These are phyloP conservation scores for Camponotus floridanus DNA, from an alignment of 1,140 invertebrate species.

Conservation along the genomic window DNA sequence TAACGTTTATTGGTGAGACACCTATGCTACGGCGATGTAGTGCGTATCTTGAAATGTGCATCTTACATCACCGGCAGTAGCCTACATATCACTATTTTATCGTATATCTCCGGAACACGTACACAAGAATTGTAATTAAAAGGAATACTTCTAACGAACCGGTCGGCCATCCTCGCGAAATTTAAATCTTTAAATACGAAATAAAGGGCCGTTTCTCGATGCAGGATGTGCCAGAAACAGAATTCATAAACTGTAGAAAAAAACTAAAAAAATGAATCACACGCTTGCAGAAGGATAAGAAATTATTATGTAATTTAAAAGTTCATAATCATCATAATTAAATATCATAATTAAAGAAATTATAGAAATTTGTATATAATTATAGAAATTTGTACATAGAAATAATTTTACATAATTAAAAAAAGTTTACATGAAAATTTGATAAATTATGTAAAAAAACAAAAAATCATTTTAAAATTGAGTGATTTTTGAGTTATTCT, in stretches of 20 bases:
- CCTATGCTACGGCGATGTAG: neutral
- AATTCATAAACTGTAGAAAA: neutral
- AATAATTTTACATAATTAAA: neutral
- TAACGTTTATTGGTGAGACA: conserved; percentile 23
- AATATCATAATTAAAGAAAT: neutral
- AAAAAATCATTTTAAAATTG: neutral
- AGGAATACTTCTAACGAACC: conserved; percentile 22
- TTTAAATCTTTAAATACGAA: conserved; percentile 28
- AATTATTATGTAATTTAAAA: neutral
- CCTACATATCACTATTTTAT: conserved; percentile 8
- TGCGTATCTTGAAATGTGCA: neutral
- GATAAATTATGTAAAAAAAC: neutral
- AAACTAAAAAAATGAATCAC: neutral
- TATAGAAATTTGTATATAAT: too few species aligned
- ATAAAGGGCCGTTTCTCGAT: neutral
- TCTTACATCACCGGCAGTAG: neutral
- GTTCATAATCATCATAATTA: neutral
- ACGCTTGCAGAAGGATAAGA: neutral
- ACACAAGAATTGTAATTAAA: conserved; percentile 35
- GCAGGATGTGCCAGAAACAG: neutral
- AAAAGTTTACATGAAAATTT: neutral
- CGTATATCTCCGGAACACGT: conserved; percentile 5
- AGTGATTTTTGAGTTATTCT: neutral
- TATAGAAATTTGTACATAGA: too few species aligned
- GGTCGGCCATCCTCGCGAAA: neutral